Percentiles rank a stretch among this genome's conserved stretches.
These are phyloP conservation scores for Venustaconcha ellipsiformis DNA, from an alignment of 1,140 invertebrate species.

Conservation along the genomic window DNA sequence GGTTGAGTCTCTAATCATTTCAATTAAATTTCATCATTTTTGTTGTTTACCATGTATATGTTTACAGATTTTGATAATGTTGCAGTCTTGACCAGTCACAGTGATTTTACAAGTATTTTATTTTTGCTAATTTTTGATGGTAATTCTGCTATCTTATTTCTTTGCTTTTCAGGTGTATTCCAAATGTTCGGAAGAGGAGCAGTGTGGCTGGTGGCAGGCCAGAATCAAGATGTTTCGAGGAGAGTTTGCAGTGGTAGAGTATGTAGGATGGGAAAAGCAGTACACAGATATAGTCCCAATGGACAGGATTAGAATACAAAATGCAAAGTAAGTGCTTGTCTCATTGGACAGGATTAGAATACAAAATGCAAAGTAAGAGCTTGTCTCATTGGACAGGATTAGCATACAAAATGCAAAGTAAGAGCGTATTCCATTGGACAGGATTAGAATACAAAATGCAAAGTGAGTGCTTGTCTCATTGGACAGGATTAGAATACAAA, in stretches of 20 bases:
- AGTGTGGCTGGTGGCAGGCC: slow-evolving; percentile 94
- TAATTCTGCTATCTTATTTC: no score
- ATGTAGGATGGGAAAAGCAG: slow-evolving; percentile 84
- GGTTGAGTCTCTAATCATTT: no score
- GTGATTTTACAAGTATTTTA: no score
- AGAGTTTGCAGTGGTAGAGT: slow-evolving; percentile 93
- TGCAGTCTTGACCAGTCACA: no score
- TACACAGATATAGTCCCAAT: slow-evolving; percentile 92
- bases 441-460: slow-evolving; percentile 69
- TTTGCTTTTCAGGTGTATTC: slow-evolving; percentile 77
- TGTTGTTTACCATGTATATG: no score
- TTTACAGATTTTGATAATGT: no score
- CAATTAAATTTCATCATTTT: no score
- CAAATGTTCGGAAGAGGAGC: slow-evolving; percentile 87
- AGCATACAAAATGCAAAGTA: slow-evolving; percentile 68
- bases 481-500: slow-evolving; percentile 75
- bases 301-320: slow-evolving; percentile 75
- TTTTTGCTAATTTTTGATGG: no score
- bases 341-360: slow-evolving; percentile 78
- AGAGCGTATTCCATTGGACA: slow-evolving; percentile 80
- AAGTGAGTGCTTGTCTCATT: slow-evolving; percentile 75
- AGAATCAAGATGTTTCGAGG: slow-evolving; percentile 76
- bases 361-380: slow-evolving; percentile 67
- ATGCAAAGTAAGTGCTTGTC: slow-evolving; percentile 72
- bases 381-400: slow-evolving; percentile 81